Evolutionary conservation across 1,140 invertebrate genomes (phyloP).

Genomic region (Drosophila micromelanica): DNA sequence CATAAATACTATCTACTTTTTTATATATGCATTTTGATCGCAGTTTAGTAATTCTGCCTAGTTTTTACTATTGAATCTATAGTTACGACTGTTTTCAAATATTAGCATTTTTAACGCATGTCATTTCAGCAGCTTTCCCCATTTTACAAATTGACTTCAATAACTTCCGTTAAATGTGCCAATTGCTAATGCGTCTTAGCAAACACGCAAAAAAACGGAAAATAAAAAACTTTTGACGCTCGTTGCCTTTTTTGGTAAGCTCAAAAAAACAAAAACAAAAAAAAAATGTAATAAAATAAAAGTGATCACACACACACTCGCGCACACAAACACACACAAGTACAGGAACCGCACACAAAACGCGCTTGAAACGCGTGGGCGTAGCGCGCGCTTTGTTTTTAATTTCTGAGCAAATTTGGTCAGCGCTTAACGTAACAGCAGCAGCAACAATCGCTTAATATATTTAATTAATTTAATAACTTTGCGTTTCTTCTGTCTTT

Average conservation of each 20-base stretch:
- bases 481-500: conserved; percentile 27
- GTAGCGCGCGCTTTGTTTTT: conserved; percentile 67
- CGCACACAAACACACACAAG: conserved; percentile 5
- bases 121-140: conserved; percentile 59
- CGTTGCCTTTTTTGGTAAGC: conserved; percentile 68
- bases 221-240: conserved; percentile 21
- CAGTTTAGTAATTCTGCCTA: too few species aligned
- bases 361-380: conserved; percentile 52
- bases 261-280: conserved; percentile 49
- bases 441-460: conserved; percentile 39
- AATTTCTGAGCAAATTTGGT: conserved; percentile 78
- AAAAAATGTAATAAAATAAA: neutral
- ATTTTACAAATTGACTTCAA: conserved; percentile 74
- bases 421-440: conserved; percentile 45
- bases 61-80: too few species aligned
- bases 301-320: conserved; percentile 3
- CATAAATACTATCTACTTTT: too few species aligned
- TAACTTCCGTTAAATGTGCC: conserved; percentile 81
- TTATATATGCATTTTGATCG: too few species aligned
- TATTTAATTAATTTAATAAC: conserved; percentile 64
- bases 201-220: conserved; percentile 28
- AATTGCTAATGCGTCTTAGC: conserved; percentile 72
- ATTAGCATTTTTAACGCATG: conserved; percentile 31
- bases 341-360: conserved; percentile 40
- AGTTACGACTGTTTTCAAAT: neutral